A percentile compares a stretch with the other conserved stretches of the same genome.
These are phyloP conservation scores for Ctenoplectra terminalis DNA, from an alignment of 1,140 invertebrate species.

Conservation along the genomic window DNA sequence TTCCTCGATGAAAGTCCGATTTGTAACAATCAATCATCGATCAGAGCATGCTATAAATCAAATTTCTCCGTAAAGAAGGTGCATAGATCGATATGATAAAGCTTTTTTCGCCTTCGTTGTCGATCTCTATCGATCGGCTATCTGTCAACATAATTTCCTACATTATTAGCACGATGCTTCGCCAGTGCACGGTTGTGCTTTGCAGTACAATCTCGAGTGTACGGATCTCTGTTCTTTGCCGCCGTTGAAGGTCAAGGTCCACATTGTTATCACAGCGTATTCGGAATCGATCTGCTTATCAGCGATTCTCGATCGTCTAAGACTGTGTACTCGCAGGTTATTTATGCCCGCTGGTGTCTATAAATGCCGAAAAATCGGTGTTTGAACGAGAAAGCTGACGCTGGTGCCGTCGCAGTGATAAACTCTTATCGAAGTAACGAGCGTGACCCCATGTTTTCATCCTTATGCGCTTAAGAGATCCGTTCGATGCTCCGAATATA, in stretches of 20 bases:
- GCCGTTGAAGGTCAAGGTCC: slow-evolving; percentile 37
- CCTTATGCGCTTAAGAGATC: not conserved
- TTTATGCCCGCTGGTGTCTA: not conserved
- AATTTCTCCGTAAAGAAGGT: too few relatives aligned
- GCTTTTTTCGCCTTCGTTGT: too few relatives aligned
- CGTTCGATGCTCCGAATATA: not conserved
- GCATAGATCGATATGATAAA: too few relatives aligned
- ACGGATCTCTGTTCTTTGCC: not conserved
- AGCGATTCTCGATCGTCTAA: slow-evolving; percentile 2
- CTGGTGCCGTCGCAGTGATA: not conserved
- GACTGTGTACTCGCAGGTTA: not conserved
- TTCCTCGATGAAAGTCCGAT: too few relatives aligned
- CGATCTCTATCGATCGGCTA: too few relatives aligned
- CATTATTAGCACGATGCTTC: not conserved
- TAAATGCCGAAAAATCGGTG: not conserved
- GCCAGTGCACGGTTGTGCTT: not conserved
- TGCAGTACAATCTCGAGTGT: slow-evolving; percentile 33
- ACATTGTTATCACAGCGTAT: not conserved
- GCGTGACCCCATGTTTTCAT: not conserved
- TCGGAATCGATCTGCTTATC: slow-evolving; percentile 32
- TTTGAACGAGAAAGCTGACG: not conserved
- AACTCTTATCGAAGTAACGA: slow-evolving; percentile 16
- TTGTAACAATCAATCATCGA: too few relatives aligned
- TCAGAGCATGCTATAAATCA: too few relatives aligned
- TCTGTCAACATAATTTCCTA: too few relatives aligned